Evolutionary conservation across 2,888 invertebrate genomes (phyloP), one percentile per base, ranked within the genome.

Genomic region (Acleris cristana): DNA sequence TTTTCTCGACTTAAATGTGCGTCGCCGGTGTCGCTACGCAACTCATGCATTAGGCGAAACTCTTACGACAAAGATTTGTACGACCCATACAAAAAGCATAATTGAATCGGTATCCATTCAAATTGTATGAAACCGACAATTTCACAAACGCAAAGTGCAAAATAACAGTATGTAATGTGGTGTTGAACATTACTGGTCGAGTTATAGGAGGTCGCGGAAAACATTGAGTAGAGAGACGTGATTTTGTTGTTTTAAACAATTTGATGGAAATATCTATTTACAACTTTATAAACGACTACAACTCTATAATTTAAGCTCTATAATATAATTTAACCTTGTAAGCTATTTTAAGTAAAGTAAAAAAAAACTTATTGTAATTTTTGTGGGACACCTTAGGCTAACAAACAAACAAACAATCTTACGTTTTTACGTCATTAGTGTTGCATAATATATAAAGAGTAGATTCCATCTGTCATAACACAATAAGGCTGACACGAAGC

Each of bases 121-220:
- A 73, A 75, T 74, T 73, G 74, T 40, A 40, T 40, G 40, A 14
- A 73, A 73, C 70, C 72, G 72, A 74, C 74, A 73, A 76, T 85
- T 85, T 84, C 82, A 81, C 77, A 86, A 87, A 78, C 72, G 67
- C 69, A 64, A 75, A 80, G 80, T 78, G 77, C 78, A 77, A 76
- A 81, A 79, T 79, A 78, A 77, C 74, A 72, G 76, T 72, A 74
- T 74, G 70, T 73, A 72, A 70, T 54, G 62, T 69, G 70, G 69
- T 56, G 45, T 48, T 51, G 23, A 26, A n/a, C 44, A 23, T 14
- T 23, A 44, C 3, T n/a, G 54, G 14, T 18, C 8, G 8, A 56
- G 56, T 56, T 23, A 56, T n/a, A 44, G 21, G 56, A 48, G 48
- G 48, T 14, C 12, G 58, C 58, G 58, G 23, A 14, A 14, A 12